phyloP scores from a whole-genome alignment of 37 sponge, comb jelly and placozoan species.

The Tethya wilhelma region DNA sequence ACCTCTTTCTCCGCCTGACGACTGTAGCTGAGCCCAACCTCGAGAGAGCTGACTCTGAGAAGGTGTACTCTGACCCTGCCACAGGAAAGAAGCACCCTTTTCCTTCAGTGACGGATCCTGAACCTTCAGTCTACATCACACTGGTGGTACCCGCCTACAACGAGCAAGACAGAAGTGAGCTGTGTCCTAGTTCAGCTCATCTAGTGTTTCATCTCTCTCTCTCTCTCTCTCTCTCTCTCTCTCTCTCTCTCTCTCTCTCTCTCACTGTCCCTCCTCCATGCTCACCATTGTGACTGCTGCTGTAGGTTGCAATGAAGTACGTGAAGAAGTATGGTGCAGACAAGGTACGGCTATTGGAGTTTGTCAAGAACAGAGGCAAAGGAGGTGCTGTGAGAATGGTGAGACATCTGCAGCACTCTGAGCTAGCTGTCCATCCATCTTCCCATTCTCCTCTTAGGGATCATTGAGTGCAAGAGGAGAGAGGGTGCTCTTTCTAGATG shows the following conservation, averaged over 20 bases:
- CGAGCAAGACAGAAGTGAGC: constrained; percentile 87
- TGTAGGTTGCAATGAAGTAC: constrained; percentile 88
- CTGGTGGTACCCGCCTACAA: constrained; percentile 96
- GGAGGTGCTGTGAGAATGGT: constrained; percentile 98
- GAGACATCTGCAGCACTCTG: neutral
- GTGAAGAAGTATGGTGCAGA: constrained; percentile 75
- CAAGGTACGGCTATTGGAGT: constrained; percentile 86
- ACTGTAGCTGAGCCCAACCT: constrained; percentile 73
- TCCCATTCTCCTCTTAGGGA: constrained; percentile 66
- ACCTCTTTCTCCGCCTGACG: constrained; percentile 65
- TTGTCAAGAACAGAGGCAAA: constrained; percentile 92
- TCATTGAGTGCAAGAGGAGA: constrained; percentile 90
- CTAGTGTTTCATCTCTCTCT: neutral
- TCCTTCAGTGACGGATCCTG: constrained; percentile 62
- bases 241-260: neutral
- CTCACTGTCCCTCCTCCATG: constrained; percentile 40
- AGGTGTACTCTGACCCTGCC: constrained; percentile 64
- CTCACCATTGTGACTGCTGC: constrained; percentile 91
- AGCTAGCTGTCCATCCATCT: neutral
- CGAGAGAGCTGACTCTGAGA: constrained; percentile 63
- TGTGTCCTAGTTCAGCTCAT: neutral
- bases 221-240: neutral
- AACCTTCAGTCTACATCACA: constrained; percentile 74
- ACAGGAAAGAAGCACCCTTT: constrained; percentile 52
- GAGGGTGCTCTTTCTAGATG: constrained; percentile 90